Evolutionary conservation across 2,888 invertebrate genomes (phyloP), one percentile per base, ranked within the genome.

Genomic region (Abscondita cerata): DNA sequence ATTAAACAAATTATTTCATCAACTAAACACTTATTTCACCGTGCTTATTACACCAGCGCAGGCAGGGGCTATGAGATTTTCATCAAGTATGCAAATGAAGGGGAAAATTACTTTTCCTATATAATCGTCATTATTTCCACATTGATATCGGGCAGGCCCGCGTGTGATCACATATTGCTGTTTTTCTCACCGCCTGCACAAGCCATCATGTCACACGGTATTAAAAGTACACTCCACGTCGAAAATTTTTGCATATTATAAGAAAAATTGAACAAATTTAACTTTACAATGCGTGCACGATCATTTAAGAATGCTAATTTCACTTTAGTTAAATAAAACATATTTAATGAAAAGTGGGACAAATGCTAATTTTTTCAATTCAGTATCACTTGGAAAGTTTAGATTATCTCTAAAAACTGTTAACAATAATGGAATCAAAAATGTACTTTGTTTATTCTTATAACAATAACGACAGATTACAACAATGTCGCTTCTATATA

Each of bases 61-160:
- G 54, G 59, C 56, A 61, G 66, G 66, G 64, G 72, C 79, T 76
- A 80, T 79, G 80, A 75, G 78, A 80, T 79, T 81, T 81, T 81
- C 81, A 81, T 81, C 79, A 80, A 80, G 78, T 80, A 80, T 80
- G 80, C 79, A 81, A 81, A 81, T 81, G 79, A 80, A 75, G 78
- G 80, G 75, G 80, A 81, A 81, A 81, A 81, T 80, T 79, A 81
- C 80, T 81, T 81, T 81, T 81, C 80, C 81, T 78, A 80, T 81
- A 80, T 80, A 80, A 80, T 81, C 79, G 80, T 81, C 81, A 81
- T 81, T 80, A 81, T 81, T 81, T 80, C 78, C 76, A 73, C 81
- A 81, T 81, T 80, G 81, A 80, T 81, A 80, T 81, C 78, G 65
- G 70, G 72, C 71, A 65, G 70, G 72, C 71, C 72, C 68, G 74